These are phyloP conservation scores for Zosterops hypoxanthus DNA, from an alignment of 2,113 vertebrate species.

Conservation along the genomic window DNA sequence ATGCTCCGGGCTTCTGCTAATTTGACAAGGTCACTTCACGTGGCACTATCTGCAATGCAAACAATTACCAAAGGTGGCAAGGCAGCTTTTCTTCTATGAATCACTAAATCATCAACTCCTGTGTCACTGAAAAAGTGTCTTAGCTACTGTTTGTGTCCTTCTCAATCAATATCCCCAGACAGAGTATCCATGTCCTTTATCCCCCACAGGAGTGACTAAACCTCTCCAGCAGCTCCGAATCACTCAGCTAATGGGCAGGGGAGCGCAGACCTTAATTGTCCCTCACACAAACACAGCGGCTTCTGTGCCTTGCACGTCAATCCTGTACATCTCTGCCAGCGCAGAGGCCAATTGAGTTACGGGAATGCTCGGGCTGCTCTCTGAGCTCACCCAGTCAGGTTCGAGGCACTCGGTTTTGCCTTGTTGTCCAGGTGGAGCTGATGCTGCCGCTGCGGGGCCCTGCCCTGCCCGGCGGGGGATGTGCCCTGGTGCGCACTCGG, in stretches of 20 bases:
- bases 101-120: constrained; percentile 81
- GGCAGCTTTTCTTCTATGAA: constrained; percentile 57
- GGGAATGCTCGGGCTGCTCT: not conserved
- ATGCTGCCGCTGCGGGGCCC: too few species aligned
- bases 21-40: constrained; percentile 66
- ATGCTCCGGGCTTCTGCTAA: constrained; percentile 49
- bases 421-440: not conserved
- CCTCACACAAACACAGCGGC: constrained; percentile 41
- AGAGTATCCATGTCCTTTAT: constrained; percentile 73
- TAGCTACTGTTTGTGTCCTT: constrained; percentile 76
- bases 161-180: constrained; percentile 79
- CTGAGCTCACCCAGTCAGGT: not conserved
- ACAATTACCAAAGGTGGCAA: constrained; percentile 66
- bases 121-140: constrained; percentile 73
- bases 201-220: constrained; percentile 72
- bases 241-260: constrained; percentile 43
- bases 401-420: not conserved
- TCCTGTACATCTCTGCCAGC: not conserved
- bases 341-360: not conserved
- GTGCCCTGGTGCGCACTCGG: not conserved
- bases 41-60: constrained; percentile 44
- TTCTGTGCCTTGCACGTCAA: constrained; percentile 26
- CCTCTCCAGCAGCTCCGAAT: constrained; percentile 37
- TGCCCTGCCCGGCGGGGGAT: not conserved
- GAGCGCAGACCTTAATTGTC: constrained; percentile 50